Conservation (phyloP, 2,113 vertebrate genomes). For the Paralichthys olivaceus region DNA sequence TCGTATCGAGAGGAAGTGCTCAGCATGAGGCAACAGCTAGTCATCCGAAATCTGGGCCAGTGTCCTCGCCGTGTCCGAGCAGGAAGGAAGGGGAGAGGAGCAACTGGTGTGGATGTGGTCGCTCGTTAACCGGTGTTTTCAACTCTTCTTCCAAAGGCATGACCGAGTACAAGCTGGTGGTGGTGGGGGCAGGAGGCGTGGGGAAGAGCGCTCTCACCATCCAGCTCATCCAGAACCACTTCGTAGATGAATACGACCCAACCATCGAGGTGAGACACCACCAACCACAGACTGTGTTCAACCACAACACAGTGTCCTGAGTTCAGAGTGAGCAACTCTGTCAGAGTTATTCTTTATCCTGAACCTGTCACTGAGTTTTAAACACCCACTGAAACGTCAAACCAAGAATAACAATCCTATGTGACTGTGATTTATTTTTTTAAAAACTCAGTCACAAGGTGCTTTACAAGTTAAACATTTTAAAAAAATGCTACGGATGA, state of each 20-base stretch:
- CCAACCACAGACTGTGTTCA: not conserved
- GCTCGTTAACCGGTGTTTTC: not conserved
- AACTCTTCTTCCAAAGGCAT: constrained; percentile 73
- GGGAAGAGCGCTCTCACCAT: constrained; percentile 90
- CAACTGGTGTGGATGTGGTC: not conserved
- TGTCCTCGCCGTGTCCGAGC: constrained; percentile 54
- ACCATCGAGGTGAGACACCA: constrained; percentile 81
- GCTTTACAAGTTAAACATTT: too few relatives aligned
- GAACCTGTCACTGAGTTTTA: too few relatives aligned
- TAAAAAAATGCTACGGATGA: too few relatives aligned
- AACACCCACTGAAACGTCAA: too few relatives aligned
- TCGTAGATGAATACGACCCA: constrained; percentile 86
- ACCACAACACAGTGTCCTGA: too few relatives aligned
- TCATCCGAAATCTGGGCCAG: constrained; percentile 66
- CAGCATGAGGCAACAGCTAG: not conserved
- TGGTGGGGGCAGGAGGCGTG: constrained; percentile 88
- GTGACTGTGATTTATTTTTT: too few relatives aligned
- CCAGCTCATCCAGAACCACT: constrained; percentile 89
- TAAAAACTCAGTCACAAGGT: too few relatives aligned
- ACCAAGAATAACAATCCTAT: too few relatives aligned
- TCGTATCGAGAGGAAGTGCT: not conserved
- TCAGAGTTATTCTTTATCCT: too few relatives aligned
- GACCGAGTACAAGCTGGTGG: constrained; percentile 90
- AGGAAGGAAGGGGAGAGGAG: constrained; percentile 3
- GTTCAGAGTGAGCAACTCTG: too few relatives aligned